Percentiles rank a stretch among this genome's conserved stretches.
Conservation (phyloP, 2,888 invertebrate genomes). For the Deilephila elpenor region DNA sequence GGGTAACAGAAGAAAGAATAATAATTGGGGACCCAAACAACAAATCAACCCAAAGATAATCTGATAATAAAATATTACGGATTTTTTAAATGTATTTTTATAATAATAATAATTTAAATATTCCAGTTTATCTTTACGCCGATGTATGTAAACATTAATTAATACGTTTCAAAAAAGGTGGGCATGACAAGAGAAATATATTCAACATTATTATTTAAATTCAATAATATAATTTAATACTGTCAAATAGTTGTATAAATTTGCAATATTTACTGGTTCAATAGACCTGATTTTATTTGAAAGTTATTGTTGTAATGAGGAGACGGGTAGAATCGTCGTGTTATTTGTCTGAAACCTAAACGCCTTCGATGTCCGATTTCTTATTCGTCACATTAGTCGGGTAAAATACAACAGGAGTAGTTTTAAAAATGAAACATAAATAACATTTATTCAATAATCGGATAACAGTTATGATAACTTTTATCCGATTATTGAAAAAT, state of each 20-base stretch:
- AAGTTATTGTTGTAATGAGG: background rate
- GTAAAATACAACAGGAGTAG: too few species aligned
- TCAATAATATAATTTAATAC: conserved; percentile 38
- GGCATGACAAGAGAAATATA: background rate
- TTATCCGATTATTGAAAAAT: too few species aligned
- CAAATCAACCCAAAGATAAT: too few species aligned
- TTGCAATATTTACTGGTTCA: background rate
- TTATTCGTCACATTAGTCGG: too few species aligned
- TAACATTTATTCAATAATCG: too few species aligned
- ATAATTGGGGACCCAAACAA: too few species aligned
- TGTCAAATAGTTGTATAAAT: conserved; percentile 42
- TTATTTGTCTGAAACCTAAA: background rate
- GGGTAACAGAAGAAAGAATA: too few species aligned
- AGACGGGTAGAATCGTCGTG: background rate
- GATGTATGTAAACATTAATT: conserved; percentile 8
- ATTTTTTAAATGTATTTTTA: background rate
- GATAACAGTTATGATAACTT: too few species aligned
- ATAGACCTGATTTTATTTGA: background rate
- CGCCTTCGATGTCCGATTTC: too few species aligned
- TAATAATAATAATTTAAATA: background rate
- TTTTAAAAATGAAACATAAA: too few species aligned
- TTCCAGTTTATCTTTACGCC: background rate
- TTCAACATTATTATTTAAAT: background rate
- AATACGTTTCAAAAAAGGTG: background rate
- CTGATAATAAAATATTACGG: too few species aligned